Conservation (phyloP, 2,797 vertebrate species). For the Onychomys arenicola region DNA sequence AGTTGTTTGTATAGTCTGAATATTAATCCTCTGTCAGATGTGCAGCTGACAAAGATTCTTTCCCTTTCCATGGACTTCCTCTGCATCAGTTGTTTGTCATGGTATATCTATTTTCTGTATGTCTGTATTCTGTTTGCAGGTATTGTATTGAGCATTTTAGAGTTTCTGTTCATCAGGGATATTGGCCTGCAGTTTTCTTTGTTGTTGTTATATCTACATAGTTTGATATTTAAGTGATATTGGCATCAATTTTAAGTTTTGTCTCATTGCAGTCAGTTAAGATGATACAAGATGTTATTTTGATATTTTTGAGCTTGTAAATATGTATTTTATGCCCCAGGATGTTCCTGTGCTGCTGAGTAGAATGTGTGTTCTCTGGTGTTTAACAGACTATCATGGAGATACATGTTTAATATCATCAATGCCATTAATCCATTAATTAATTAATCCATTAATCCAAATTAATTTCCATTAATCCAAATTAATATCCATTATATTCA, state of each 20-base stretch:
- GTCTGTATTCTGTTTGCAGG: background rate
- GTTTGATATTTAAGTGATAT: background rate
- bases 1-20: background rate
- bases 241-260: background rate
- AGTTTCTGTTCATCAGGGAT: background rate
- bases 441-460: background rate
- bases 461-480: background rate
- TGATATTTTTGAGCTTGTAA: background rate
- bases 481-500: background rate
- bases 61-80: too few species aligned
- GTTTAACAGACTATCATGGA: background rate
- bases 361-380: background rate
- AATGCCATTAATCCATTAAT: background rate
- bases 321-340: background rate
- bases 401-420: background rate
- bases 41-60: background rate
- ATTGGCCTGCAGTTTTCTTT: background rate
- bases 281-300: background rate
- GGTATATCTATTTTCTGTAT: background rate
- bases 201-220: background rate
- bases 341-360: background rate
- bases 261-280: background rate
- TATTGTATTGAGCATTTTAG: background rate
- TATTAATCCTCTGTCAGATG: background rate
- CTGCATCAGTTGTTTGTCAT: background rate